Base-by-base conservation (phyloP, 1,140 invertebrate genomes). In the Olivierus martensii region DNA sequence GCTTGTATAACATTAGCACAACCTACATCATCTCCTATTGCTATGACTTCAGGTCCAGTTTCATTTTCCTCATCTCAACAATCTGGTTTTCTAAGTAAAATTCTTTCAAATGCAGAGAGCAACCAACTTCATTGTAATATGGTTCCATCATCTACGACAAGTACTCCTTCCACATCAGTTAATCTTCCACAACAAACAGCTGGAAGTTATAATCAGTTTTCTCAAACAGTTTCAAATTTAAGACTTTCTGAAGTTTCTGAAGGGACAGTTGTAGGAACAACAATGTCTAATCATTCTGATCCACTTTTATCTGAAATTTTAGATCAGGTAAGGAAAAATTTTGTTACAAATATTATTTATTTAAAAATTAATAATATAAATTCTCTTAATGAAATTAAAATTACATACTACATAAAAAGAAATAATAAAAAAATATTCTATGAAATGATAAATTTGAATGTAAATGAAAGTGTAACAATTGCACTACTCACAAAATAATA, bases 241-340 rank as follows among this genome's bases (percentile, higher is more conserved):
- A 28, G 28, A 22, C 21, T 45, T 14, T 7, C 4, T 15, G 15
- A 45, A 15, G 17, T 45, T 14, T 19, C 21, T 19, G 44, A 22
- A 15, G 15, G 12, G 5, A 22, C n/a, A 34, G 42, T 4, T 34
- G 28, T 34, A 50, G 63, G 17, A 60, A 63, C 45, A 59, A 52
- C 42, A 52, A 72, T 42, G 15, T 42, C 35, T 57, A 71, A 73
- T 50, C 70, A 72, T 48, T 74, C 75, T 46, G 86, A 89, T 71
- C 77, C 80, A 14, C 71, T 80, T 55, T 69, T 89, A 35, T 87
- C 84, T 4, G 81, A 83, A 59, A 79, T 91, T 60, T 65, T 91
- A 56, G 85, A 89, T 72, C 79, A 84, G 68, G 80, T 89, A 41
- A 19, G 34, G 46, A 6, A 10, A 21, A 28, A n/a, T n/a, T n/a